These are phyloP conservation scores for Ectemnius continuus DNA, from an alignment of 2,888 invertebrate genomes.

Conservation along the genomic window DNA sequence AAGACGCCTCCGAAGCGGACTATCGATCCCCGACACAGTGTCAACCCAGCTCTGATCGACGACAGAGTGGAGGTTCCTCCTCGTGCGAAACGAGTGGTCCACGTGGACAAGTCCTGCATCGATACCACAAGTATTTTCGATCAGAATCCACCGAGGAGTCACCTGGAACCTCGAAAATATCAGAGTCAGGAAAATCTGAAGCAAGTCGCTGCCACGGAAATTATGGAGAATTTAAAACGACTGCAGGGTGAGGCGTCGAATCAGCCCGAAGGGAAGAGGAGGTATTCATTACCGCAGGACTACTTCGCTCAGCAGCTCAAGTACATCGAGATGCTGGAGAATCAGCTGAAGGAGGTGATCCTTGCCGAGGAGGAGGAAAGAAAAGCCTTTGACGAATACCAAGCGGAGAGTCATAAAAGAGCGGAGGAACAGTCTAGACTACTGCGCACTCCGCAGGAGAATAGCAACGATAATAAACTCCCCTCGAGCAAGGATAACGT, in stretches of 20 bases:
- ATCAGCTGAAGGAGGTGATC: conserved; percentile 68
- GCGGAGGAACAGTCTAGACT: background rate
- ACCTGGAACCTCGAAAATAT: conserved; percentile 55
- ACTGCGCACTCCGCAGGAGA: background rate
- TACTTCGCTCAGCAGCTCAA: conserved; percentile 67
- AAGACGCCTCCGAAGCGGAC: conserved; percentile 46
- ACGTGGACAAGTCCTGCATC: conserved; percentile 73
- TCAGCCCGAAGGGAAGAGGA: conserved; percentile 50
- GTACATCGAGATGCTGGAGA: conserved; percentile 69
- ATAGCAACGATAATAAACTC: background rate
- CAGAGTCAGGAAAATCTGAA: conserved; percentile 57
- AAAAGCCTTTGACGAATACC: conserved; percentile 59
- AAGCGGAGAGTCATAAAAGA: conserved; percentile 34
- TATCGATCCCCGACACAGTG: conserved; percentile 62
- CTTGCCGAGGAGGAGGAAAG: conserved; percentile 69
- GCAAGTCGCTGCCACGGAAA: conserved; percentile 61
- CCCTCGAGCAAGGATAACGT: background rate
- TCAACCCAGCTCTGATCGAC: conserved; percentile 73
- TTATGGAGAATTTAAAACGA: conserved; percentile 68
- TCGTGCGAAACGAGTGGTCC: conserved; percentile 61
- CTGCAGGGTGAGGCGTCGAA: conserved; percentile 59
- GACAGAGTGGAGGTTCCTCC: conserved; percentile 65
- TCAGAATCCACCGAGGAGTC: conserved; percentile 61
- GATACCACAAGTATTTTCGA: conserved; percentile 75
- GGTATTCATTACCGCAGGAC: conserved; percentile 64